Conservation (phyloP, 1,140 invertebrate species). For the Mizuhopecten yessoensis region DNA sequence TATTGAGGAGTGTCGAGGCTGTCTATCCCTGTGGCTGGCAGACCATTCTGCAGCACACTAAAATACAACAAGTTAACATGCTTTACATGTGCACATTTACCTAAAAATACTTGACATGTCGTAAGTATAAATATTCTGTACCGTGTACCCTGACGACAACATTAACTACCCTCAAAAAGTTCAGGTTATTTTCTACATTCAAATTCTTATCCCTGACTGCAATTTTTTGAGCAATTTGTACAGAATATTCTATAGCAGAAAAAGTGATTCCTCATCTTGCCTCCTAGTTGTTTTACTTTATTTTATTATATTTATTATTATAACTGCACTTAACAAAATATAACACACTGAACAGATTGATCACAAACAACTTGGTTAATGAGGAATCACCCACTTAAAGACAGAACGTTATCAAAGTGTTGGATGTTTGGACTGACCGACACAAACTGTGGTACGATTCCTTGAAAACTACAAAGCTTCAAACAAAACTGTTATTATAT, state of each 20-base stretch:
- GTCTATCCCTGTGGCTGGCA: constrained; percentile 92
- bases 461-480: not conserved
- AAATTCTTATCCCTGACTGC: constrained; percentile 41
- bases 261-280: not conserved
- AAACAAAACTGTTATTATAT: not conserved
- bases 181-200: not conserved
- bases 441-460: not conserved
- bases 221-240: constrained; percentile 1
- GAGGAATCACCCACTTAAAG: not conserved
- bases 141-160: not conserved
- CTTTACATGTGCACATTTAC: not conserved
- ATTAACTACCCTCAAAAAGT: constrained; percentile 21
- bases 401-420: not conserved
- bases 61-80: constrained; percentile 58
- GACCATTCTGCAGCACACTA: constrained; percentile 90
- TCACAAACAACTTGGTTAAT: not conserved
- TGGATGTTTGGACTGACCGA: not conserved
- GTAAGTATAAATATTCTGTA: not conserved
- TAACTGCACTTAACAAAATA: not conserved
- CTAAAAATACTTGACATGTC: not conserved
- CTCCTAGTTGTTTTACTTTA: not conserved
- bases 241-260: constrained; percentile 46
- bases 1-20: constrained; percentile 87
- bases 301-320: not conserved
- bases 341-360: not conserved